Evolutionary conservation across 2,113 vertebrate species (phyloP).

Genomic region (Upupa epops): DNA sequence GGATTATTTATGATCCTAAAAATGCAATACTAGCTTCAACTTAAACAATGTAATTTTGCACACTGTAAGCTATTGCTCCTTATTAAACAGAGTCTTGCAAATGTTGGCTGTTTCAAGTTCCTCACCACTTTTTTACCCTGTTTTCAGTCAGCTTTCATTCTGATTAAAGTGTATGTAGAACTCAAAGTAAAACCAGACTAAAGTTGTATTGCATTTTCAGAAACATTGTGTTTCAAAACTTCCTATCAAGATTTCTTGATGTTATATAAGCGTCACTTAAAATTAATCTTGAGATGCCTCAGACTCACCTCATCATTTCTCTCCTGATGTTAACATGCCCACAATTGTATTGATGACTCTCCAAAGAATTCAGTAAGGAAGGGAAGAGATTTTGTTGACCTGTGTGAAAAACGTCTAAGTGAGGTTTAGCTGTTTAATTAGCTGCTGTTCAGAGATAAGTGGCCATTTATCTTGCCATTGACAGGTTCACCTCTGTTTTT

Average conservation of each 20-base stretch:
- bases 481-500: neutral
- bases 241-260: neutral
- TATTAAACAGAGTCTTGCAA: conserved; percentile 20
- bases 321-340: neutral
- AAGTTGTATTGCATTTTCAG: neutral
- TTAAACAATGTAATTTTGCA: conserved; percentile 56
- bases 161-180: conserved; percentile 21
- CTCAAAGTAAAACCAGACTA: neutral
- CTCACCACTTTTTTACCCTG: neutral
- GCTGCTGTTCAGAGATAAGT: neutral
- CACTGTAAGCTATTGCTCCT: conserved; percentile 44
- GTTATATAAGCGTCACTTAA: neutral
- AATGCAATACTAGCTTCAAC: conserved; percentile 69
- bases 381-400: neutral
- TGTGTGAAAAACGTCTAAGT: neutral
- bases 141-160: neutral
- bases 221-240: neutral
- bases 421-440: neutral
- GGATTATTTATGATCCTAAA: conserved; percentile 70
- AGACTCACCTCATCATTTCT: neutral
- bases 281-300: neutral
- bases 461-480: neutral
- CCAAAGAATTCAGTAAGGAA: neutral
- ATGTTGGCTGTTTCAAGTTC: conserved; percentile 35
- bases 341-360: accelerated